Percentiles rank a stretch among this genome's conserved stretches.
Evolutionary conservation across 2,888 invertebrate species (phyloP).

Genomic region (Drosophila meridionalis): DNA sequence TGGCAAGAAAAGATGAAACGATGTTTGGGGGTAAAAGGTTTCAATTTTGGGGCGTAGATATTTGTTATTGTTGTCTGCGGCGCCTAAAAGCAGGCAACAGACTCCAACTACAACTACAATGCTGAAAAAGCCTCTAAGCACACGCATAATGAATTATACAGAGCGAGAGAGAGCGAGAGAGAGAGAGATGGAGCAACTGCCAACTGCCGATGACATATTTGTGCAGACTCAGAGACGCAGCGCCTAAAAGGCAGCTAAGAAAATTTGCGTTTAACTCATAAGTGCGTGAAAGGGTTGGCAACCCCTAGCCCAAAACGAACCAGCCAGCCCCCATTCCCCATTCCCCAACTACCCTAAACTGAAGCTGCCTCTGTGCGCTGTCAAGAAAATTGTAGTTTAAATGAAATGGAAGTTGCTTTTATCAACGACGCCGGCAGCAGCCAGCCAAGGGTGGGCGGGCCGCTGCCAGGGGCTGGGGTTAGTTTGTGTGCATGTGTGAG

Average conservation of each 20-base stretch:
- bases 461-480: slow-evolving; percentile 42
- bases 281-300: slow-evolving; percentile 81
- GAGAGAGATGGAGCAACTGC: slow-evolving; percentile 22
- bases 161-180: neutral
- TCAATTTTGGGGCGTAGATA: slow-evolving; percentile 1
- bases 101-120: slow-evolving; percentile 63
- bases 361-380: slow-evolving; percentile 70
- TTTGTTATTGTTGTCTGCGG: slow-evolving; percentile 54
- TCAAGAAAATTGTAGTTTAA: slow-evolving; percentile 83
- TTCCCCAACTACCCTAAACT: slow-evolving; percentile 3
- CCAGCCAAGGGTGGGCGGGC: neutral
- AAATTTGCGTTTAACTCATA: slow-evolving; percentile 82
- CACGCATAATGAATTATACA: slow-evolving; percentile 80
- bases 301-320: slow-evolving; percentile 22
- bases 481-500: slow-evolving; percentile 58
- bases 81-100: slow-evolving; percentile 77
- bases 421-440: slow-evolving; percentile 71
- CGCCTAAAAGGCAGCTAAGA: slow-evolving; percentile 83
- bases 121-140: slow-evolving; percentile 74
- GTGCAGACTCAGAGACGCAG: slow-evolving; percentile 70
- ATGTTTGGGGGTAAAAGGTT: slow-evolving; percentile 1
- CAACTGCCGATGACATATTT: slow-evolving; percentile 82
- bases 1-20: too few relatives aligned
- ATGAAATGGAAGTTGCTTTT: slow-evolving; percentile 83
- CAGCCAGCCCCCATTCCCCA: neutral